Percentiles rank a stretch among this genome's conserved stretches.
Evolutionary conservation across 2,113 vertebrate genomes (phyloP).

Genomic region (Lathamus discolor): DNA sequence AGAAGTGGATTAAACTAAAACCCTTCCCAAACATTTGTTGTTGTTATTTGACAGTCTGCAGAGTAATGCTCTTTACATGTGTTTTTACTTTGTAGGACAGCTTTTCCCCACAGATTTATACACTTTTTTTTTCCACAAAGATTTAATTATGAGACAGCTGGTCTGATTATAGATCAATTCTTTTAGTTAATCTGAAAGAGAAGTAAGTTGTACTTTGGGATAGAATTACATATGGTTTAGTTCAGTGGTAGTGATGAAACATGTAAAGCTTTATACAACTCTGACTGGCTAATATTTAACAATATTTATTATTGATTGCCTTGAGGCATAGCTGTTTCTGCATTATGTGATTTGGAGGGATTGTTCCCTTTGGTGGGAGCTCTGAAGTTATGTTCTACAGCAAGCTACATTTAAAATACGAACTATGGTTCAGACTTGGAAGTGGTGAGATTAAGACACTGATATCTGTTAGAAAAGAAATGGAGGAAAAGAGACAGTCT

Average conservation of each 20-base stretch:
- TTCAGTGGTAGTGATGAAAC: not conserved
- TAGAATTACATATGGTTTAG: not conserved
- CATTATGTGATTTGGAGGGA: not conserved
- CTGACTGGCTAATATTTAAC: slow-evolving; percentile 14
- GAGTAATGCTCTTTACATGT: not conserved
- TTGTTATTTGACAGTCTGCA: not conserved
- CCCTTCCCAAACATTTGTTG: not conserved
- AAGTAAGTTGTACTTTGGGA: not conserved
- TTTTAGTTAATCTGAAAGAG: not conserved
- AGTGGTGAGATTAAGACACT: not conserved
- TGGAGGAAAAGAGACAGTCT: not conserved
- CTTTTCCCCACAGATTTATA: not conserved
- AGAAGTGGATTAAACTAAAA: not conserved
- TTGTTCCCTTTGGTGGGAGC: not conserved
- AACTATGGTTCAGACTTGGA: not conserved
- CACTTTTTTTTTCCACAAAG: not conserved
- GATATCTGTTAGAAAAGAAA: not conserved
- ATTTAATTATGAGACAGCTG: not conserved
- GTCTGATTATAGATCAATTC: not conserved
- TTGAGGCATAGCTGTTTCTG: not conserved
- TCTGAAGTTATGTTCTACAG: not conserved
- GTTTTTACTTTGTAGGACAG: not conserved
- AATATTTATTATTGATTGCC: not conserved
- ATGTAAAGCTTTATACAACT: not conserved
- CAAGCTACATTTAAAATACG: not conserved